Evolutionary conservation across 1,140 invertebrate genomes (phyloP).

Genomic region (Drusus annulatus): DNA sequence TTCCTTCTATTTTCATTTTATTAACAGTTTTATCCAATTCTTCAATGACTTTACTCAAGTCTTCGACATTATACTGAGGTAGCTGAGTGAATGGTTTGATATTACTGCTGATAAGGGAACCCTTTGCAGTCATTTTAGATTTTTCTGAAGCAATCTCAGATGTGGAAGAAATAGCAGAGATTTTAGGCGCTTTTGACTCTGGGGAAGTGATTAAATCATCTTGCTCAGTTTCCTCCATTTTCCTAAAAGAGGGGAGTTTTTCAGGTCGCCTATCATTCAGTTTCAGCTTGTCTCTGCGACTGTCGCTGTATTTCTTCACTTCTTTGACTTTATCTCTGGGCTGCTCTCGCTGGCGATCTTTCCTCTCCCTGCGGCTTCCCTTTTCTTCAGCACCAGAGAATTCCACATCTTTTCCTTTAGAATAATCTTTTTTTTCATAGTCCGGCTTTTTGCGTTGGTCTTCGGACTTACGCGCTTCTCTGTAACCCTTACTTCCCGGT

Average conservation of each 20-base stretch:
- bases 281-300: slow-evolving; percentile 67
- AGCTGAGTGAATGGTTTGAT: slow-evolving; percentile 70
- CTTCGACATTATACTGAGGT: slow-evolving; percentile 68
- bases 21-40: slow-evolving; percentile 64
- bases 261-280: slow-evolving; percentile 59
- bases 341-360: slow-evolving; percentile 65
- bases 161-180: slow-evolving; percentile 52
- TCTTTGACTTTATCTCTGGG: slow-evolving; percentile 65
- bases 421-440: slow-evolving; percentile 67
- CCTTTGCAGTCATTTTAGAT: slow-evolving; percentile 24
- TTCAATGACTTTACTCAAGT: slow-evolving; percentile 67
- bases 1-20: slow-evolving; percentile 42
- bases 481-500: slow-evolving; percentile 63
- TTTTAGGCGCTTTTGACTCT: slow-evolving; percentile 50
- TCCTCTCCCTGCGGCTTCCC: slow-evolving; percentile 64
- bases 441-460: slow-evolving; percentile 60
- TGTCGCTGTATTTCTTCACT: slow-evolving; percentile 69
- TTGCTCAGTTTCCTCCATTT: slow-evolving; percentile 49
- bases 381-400: slow-evolving; percentile 60
- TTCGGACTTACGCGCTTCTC: slow-evolving; percentile 64
- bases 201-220: slow-evolving; percentile 56
- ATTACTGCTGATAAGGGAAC: slow-evolving; percentile 62
- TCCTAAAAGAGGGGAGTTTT: slow-evolving; percentile 32
- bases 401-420: slow-evolving; percentile 63
- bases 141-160: slow-evolving; percentile 34